Conservation (phyloP, 2,888 invertebrate species). For the Spisula subtruncata region DNA sequence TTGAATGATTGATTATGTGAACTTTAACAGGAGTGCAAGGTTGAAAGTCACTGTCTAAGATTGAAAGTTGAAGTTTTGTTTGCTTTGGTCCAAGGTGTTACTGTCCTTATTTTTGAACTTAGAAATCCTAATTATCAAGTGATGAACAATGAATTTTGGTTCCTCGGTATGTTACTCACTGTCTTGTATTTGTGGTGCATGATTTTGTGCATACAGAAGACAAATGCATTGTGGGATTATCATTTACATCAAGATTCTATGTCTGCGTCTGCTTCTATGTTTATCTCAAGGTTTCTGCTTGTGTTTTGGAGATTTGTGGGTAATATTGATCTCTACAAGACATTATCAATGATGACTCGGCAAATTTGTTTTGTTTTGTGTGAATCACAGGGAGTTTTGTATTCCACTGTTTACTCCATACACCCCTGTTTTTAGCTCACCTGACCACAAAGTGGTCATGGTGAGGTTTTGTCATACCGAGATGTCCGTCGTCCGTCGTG, state of each 20-base stretch:
- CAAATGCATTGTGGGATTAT: background rate
- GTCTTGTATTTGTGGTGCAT: background rate
- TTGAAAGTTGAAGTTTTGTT: too few species aligned
- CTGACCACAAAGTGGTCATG: too few species aligned
- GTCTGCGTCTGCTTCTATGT: background rate
- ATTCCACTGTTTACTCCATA: too few species aligned
- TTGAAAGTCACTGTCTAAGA: too few species aligned
- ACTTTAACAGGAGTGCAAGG: too few species aligned
- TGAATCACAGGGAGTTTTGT: too few species aligned
- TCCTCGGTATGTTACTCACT: background rate
- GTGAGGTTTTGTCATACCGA: too few species aligned
- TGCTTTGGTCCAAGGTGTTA: background rate
- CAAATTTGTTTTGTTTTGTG: background rate
- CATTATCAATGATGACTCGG: background rate
- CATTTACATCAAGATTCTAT: background rate
- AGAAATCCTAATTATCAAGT: background rate
- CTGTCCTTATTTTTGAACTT: background rate
- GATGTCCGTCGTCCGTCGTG: too few species aligned
- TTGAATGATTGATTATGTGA: too few species aligned
- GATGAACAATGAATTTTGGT: background rate
- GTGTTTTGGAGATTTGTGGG: background rate
- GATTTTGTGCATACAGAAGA: background rate
- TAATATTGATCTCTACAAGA: background rate
- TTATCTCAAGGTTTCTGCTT: background rate
- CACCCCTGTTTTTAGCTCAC: too few species aligned